Evolutionary conservation across 2,888 invertebrate genomes (phyloP).

Genomic region (Pheosia gnoma): DNA sequence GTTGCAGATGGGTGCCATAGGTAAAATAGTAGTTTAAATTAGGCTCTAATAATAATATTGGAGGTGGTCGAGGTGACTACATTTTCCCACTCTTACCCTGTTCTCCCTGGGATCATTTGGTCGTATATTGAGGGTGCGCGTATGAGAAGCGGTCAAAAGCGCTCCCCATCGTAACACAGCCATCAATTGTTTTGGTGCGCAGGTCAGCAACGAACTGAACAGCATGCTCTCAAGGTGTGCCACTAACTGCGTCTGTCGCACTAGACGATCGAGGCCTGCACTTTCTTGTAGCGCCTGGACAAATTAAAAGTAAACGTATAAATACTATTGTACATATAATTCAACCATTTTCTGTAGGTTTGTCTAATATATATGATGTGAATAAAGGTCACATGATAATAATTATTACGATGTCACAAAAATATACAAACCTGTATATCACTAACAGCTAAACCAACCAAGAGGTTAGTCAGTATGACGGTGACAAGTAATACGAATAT

Average conservation of each 20-base stretch:
- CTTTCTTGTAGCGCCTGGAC: slow-evolving; percentile 89
- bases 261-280: slow-evolving; percentile 91
- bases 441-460: slow-evolving; percentile 93
- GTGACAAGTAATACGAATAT: slow-evolving; percentile 91
- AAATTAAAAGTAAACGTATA: background rate
- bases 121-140: slow-evolving; percentile 89
- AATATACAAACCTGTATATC: slow-evolving; percentile 86
- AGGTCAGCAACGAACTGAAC: slow-evolving; percentile 89
- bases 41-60: too few species aligned
- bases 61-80: too few species aligned
- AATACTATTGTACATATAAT: background rate
- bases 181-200: slow-evolving; percentile 86
- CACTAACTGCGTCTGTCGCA: slow-evolving; percentile 92
- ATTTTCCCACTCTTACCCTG: slow-evolving; percentile 66
- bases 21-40: too few species aligned
- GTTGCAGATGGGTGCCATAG: too few species aligned
- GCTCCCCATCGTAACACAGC: slow-evolving; percentile 88
- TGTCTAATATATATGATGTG: too few species aligned
- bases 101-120: slow-evolving; percentile 93
- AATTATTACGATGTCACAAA: background rate
- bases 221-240: slow-evolving; percentile 93
- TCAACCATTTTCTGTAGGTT: too few species aligned
- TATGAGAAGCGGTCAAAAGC: slow-evolving; percentile 89
- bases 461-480: slow-evolving; percentile 91
- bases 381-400: too few species aligned